Evolutionary conservation across 2,888 invertebrate species (phyloP).

Genomic region (Fissipunctia ypsillon): DNA sequence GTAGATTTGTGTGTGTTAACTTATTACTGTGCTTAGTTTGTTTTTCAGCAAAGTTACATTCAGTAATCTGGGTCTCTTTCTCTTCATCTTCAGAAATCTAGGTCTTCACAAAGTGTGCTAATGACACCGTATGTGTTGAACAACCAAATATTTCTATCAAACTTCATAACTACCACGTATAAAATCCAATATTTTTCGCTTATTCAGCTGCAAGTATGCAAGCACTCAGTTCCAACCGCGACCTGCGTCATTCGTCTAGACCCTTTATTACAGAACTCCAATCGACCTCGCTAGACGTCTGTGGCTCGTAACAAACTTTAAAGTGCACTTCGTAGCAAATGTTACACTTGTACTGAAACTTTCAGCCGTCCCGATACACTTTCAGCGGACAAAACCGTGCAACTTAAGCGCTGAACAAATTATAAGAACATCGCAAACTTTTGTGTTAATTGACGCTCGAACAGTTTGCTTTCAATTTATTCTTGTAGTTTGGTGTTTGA

Average conservation of each 20-base stretch:
- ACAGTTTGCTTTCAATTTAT: slow-evolving; percentile 40
- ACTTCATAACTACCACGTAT: not conserved
- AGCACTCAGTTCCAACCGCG: slow-evolving; percentile 6
- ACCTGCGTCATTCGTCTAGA: slow-evolving; percentile 39
- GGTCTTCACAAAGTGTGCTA: no score
- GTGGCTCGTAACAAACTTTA: slow-evolving; percentile 71
- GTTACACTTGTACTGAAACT: slow-evolving; percentile 67
- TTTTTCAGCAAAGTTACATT: not conserved
- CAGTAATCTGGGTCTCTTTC: not conserved
- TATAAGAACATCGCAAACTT: slow-evolving; percentile 60
- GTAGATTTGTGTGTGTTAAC: not conserved
- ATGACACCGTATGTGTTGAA: not conserved
- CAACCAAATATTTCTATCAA: not conserved
- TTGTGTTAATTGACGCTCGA: slow-evolving; percentile 53
- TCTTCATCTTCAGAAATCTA: not conserved
- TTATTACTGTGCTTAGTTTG: not conserved
- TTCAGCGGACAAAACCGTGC: slow-evolving; percentile 41
- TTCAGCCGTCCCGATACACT: slow-evolving; percentile 61
- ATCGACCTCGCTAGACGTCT: slow-evolving; percentile 61
- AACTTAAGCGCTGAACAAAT: slow-evolving; percentile 58
- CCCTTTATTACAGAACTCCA: slow-evolving; percentile 46
- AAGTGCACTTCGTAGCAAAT: slow-evolving; percentile 76
- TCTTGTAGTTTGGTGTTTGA: slow-evolving; percentile 40
- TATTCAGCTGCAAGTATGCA: slow-evolving; percentile 3
- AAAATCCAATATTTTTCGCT: not conserved